A percentile compares a stretch with the other conserved stretches of the same genome.
phyloP scores from a whole-genome alignment of 1,140 invertebrate species.

The Aplysia californica region DNA sequence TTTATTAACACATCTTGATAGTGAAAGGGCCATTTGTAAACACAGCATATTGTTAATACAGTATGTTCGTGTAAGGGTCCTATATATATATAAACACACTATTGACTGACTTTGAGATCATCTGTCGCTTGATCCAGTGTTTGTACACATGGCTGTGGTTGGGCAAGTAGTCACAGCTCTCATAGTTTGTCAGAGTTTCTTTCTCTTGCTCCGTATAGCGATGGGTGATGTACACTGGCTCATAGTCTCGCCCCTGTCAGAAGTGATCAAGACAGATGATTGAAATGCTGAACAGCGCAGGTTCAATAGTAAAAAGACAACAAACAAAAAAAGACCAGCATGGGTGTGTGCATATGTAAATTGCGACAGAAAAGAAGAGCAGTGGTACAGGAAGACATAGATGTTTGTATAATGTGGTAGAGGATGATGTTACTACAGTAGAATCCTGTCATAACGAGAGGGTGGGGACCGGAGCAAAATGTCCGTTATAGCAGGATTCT shows the following conservation, averaged over 20 bases:
- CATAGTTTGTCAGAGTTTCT: constrained; percentile 63
- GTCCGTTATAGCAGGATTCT: too few relatives aligned
- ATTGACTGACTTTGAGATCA: constrained; percentile 51
- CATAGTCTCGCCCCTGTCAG: constrained; percentile 62
- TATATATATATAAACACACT: too few relatives aligned
- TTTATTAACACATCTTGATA: too few relatives aligned
- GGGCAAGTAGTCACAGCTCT: constrained; percentile 68
- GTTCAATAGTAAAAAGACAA: neutral
- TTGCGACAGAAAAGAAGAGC: neutral
- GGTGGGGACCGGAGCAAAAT: too few relatives aligned
- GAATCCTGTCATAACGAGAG: too few relatives aligned
- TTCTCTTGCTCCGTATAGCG: constrained; percentile 66
- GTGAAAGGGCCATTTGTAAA: too few relatives aligned
- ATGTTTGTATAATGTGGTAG: too few relatives aligned
- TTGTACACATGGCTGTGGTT: constrained; percentile 66
- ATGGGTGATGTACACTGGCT: constrained; percentile 63
- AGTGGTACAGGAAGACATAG: neutral
- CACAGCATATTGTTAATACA: too few relatives aligned
- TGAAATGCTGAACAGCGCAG: neutral
- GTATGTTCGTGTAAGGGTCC: too few relatives aligned
- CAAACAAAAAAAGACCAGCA: neutral
- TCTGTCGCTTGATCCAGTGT: constrained; percentile 64
- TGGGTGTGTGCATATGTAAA: neutral
- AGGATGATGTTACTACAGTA: too few relatives aligned
- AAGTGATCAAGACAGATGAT: neutral